Evolutionary conservation across 1,140 invertebrate genomes (phyloP).

Genomic region (Geopemphigus sp.): DNA sequence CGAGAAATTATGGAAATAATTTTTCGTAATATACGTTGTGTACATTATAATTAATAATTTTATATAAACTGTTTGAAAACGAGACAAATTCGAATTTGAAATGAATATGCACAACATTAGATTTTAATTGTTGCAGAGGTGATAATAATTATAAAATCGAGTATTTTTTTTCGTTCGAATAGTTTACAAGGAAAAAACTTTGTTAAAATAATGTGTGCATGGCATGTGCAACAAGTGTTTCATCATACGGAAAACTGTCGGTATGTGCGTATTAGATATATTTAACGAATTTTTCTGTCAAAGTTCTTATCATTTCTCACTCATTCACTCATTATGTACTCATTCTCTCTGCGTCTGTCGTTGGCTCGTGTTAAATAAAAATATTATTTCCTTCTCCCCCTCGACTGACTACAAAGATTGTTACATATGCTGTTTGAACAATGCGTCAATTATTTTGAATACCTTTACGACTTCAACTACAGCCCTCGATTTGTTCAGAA

Average conservation of each 20-base stretch:
- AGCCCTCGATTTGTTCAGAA: conserved; percentile 17
- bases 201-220: background rate
- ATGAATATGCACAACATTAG: background rate
- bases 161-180: background rate
- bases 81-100: no score
- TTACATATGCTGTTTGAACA: conserved; percentile 22
- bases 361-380: background rate
- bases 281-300: conserved; percentile 17
- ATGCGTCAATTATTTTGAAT: conserved; percentile 38
- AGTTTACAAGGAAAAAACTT: background rate
- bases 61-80: no score
- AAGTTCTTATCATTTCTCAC: conserved; percentile 24
- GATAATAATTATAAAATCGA: background rate
- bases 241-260: conserved; percentile 4
- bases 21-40: no score
- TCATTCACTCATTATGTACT: background rate
- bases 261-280: background rate
- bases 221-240: background rate
- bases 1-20: no score
- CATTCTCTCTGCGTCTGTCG: background rate
- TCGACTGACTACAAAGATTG: conserved; percentile 18
- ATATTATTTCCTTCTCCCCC: conserved; percentile 30
- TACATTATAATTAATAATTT: no score
- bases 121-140: background rate
- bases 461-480: conserved; percentile 2